Conservation (phyloP, 2,888 invertebrate species). For the Leptopterna dolabrata region DNA sequence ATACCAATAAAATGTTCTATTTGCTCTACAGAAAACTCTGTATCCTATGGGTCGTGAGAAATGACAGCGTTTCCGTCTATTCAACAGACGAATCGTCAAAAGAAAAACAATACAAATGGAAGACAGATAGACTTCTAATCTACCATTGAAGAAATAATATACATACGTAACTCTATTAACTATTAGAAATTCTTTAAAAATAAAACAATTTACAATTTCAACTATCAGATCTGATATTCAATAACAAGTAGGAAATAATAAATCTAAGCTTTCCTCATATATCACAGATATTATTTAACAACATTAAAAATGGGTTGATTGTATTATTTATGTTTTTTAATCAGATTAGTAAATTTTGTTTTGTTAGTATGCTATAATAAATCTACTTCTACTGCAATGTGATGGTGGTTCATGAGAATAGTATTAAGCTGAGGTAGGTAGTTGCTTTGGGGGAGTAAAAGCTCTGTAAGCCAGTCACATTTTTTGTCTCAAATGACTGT, state of each 20-base stretch:
- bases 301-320: neutral
- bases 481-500: too few relatives aligned
- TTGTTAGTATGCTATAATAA: neutral
- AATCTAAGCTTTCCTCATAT: neutral
- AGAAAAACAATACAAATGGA: neutral
- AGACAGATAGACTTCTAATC: too few relatives aligned
- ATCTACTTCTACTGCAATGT: neutral
- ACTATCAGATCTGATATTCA: neutral
- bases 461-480: neutral
- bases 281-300: neutral
- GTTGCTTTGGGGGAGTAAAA: neutral
- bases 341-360: neutral
- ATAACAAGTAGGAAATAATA: neutral
- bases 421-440: neutral
- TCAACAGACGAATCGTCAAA: neutral
- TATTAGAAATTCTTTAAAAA: neutral
- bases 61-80: too few relatives aligned
- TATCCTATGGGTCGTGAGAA: too few relatives aligned
- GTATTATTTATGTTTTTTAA: neutral
- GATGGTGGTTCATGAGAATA: neutral
- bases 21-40: neutral
- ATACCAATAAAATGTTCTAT: too few relatives aligned
- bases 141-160: too few relatives aligned
- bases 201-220: neutral
- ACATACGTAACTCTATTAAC: neutral